phyloP scores from a whole-genome alignment of 2,113 vertebrate genomes.

The Vombatus ursinus region DNA sequence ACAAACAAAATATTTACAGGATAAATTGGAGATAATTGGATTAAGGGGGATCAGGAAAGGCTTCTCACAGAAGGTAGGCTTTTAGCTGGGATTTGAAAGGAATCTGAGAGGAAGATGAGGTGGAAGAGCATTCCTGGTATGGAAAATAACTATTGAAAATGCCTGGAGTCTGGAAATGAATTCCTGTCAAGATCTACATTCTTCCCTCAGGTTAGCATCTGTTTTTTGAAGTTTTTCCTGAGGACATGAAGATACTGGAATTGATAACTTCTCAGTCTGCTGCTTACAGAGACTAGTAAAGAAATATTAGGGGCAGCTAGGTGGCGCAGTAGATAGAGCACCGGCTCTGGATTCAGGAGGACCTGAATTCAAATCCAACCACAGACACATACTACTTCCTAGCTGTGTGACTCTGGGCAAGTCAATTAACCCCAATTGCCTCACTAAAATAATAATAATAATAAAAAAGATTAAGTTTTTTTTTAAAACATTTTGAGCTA shows the following conservation, averaged over 20 bases:
- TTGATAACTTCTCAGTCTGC: background rate
- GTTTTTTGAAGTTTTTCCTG: background rate
- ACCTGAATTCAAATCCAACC: too few species aligned
- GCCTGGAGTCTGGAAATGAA: background rate
- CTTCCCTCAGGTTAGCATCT: background rate
- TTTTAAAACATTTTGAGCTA: background rate
- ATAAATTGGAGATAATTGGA: background rate
- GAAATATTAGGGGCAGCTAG: background rate
- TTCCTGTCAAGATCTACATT: background rate
- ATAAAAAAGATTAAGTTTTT: too few species aligned
- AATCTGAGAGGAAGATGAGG: background rate
- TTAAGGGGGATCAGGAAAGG: background rate
- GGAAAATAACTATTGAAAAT: background rate
- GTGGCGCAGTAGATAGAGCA: too few species aligned
- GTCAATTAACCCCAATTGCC: too few species aligned
- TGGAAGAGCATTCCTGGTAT: background rate
- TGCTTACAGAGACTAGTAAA: background rate
- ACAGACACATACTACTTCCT: too few species aligned
- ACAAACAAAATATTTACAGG: background rate
- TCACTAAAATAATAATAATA: too few species aligned
- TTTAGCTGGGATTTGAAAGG: background rate
- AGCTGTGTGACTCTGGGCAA: too few species aligned
- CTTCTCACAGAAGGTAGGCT: background rate
- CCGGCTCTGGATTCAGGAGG: too few species aligned
- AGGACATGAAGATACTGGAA: background rate